Percentiles rank a stretch among this genome's conserved stretches.
Conservation (phyloP, 35 echinoderm and acorn worm species). For the Anneissia japonica region DNA sequence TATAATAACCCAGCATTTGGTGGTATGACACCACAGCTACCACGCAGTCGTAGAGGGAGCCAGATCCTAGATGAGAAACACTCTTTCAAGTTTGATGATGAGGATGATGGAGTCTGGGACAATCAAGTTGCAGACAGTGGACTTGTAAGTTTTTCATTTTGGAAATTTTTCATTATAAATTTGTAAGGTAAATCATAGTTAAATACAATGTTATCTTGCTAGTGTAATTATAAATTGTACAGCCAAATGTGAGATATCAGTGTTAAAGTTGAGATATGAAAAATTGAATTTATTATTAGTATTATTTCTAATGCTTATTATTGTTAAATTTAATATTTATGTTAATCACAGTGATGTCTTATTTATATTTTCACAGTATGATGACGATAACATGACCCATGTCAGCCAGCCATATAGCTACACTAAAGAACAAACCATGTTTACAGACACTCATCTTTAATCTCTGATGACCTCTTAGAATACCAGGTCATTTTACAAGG, state of each 20-base stretch:
- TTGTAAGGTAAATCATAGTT: too few relatives aligned
- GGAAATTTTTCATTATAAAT: too few relatives aligned
- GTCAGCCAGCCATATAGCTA: conserved; percentile 88
- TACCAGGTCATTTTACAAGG: background rate
- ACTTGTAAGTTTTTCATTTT: conserved; percentile 61
- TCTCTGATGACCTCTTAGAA: background rate
- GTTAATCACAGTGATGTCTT: background rate
- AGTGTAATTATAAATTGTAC: too few relatives aligned
- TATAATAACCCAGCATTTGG: conserved; percentile 68
- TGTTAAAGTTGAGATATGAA: background rate
- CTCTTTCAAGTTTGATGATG: conserved; percentile 68
- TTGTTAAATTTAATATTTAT: background rate
- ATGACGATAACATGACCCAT: conserved; percentile 85
- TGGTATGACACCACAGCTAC: conserved; percentile 24
- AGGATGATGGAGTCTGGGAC: conserved; percentile 59
- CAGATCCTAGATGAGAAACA: conserved; percentile 51
- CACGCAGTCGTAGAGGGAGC: conserved; percentile 40
- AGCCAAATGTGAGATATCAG: too few relatives aligned
- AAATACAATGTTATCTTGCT: too few relatives aligned
- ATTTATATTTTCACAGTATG: conserved; percentile 45
- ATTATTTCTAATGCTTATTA: too few relatives aligned
- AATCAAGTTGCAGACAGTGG: conserved; percentile 74
- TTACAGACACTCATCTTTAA: conserved; percentile 96
- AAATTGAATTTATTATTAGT: too few relatives aligned
- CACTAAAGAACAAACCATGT: conserved; percentile 98